Base-by-base conservation (phyloP, 2,888 invertebrate genomes). In the Prosapia bicincta region DNA sequence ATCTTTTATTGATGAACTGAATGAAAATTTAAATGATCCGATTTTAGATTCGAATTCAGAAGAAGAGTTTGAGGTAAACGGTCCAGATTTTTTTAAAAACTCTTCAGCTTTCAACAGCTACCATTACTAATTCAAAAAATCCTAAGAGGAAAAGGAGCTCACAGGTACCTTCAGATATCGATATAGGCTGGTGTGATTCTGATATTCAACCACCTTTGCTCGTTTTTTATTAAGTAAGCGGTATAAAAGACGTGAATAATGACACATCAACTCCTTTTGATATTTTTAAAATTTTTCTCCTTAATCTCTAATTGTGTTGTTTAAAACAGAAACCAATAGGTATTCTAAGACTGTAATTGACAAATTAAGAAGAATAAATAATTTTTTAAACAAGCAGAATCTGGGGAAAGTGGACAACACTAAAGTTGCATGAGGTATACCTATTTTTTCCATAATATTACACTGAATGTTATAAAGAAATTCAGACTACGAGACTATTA, bases 371-470 rank as follows among this genome's bases (percentile, higher is more conserved):
- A 66, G 66, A 66, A 23, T 24, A 2, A 24, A 24, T 66, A 66
- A 23, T 20, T 24, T 66, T 20, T n/a, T n/a, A 66, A 66, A 23
- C 15, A 23, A 66, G 10, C 10, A 66, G 66, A 3, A 10, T 66
- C 13, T 66, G 66, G 66, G 26, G 66, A 25, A 66, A 66, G 23
- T 23, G 24, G 66, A n/a, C 20, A 20, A 26, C 66, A 25, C 20
- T 66, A 24, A 66, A 66, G 10, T 3, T 66, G 10, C 66, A 66
- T 24, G 24, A 66, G 26, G 24, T 66, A 70, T 32, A 30, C 9
- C 32, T 23, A n/a, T 23, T 70, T 70, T 70, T 70, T 70, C 32
- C 32, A 30, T 9, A 70, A 30, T 1, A 70, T 70, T 38, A 13
- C 32, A 30, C 15, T n/a, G 10, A 32, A 32, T 2, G 5, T 30